Conservation (phyloP, 2,113 vertebrate genomes). For the Albula glossodonta region DNA sequence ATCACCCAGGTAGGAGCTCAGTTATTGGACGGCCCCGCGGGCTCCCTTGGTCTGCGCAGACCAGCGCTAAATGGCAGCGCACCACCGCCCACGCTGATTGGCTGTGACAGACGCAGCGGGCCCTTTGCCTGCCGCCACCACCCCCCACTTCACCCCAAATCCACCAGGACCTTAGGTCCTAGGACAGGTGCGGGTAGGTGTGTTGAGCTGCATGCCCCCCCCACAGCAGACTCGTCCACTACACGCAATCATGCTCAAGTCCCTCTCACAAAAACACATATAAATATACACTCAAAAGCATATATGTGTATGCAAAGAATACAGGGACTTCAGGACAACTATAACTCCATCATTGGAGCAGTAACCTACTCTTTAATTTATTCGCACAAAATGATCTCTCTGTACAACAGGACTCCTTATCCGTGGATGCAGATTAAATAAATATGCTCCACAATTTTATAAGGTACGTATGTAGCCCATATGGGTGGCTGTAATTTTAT, state of each 20-base stretch:
- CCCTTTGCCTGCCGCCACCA: conserved; percentile 59
- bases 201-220: not conserved
- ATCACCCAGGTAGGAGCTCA: conserved; percentile 66
- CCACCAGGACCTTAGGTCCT: conserved; percentile 32
- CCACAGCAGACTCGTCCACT: not conserved
- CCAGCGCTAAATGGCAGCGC: conserved; percentile 68
- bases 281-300: not conserved
- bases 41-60: conserved; percentile 56
- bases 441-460: not conserved
- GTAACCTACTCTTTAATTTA: not conserved
- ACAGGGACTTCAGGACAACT: not conserved
- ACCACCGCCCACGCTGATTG: conserved; percentile 58
- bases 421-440: not conserved
- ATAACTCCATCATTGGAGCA: not conserved
- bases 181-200: conserved; percentile 57
- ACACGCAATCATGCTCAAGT: no score
- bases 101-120: conserved; percentile 62
- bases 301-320: not conserved
- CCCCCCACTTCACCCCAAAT: not conserved
- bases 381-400: not conserved
- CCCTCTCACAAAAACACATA: not conserved
- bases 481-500: not conserved
- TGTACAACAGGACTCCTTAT: not conserved
- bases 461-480: not conserved
- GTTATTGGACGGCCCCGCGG: conserved; percentile 65